phyloP scores from a whole-genome alignment of 2,888 invertebrate species.

The Pogonocherus hispidulus region DNA sequence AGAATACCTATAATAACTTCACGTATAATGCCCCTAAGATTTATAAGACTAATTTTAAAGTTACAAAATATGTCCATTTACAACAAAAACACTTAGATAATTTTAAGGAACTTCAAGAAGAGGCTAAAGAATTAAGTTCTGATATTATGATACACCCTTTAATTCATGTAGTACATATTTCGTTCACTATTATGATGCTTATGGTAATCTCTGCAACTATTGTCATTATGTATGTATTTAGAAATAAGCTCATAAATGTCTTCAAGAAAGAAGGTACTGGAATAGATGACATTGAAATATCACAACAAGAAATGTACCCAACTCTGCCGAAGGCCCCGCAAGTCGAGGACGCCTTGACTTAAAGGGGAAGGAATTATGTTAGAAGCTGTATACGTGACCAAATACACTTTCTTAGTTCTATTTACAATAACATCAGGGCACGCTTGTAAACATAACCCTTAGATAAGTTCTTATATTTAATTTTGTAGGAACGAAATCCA shows the following conservation, averaged over 20 bases:
- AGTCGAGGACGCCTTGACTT: not conserved
- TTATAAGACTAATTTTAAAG: not conserved
- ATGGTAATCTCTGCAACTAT: not conserved
- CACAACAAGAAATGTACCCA: not conserved
- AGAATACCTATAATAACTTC: conserved; percentile 1
- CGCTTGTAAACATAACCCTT: too few species aligned
- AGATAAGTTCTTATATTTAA: too few species aligned
- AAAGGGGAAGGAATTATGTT: not conserved
- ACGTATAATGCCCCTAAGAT: not conserved
- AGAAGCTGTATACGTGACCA: too few species aligned
- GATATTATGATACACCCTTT: not conserved
- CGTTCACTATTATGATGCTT: not conserved
- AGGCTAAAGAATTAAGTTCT: not conserved
- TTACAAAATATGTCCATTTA: not conserved
- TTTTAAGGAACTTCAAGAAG: not conserved
- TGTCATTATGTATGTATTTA: not conserved
- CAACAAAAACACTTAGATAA: conserved; percentile 49
- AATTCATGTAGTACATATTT: not conserved
- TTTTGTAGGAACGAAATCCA: too few species aligned
- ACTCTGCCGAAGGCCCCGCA: not conserved
- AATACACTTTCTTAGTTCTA: too few species aligned
- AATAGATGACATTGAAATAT: not conserved
- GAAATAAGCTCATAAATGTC: not conserved
- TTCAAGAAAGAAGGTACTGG: not conserved
- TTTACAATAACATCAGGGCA: too few species aligned